phyloP scores from a whole-genome alignment of 1,140 invertebrate species.

The Hycleus phaleratus region DNA sequence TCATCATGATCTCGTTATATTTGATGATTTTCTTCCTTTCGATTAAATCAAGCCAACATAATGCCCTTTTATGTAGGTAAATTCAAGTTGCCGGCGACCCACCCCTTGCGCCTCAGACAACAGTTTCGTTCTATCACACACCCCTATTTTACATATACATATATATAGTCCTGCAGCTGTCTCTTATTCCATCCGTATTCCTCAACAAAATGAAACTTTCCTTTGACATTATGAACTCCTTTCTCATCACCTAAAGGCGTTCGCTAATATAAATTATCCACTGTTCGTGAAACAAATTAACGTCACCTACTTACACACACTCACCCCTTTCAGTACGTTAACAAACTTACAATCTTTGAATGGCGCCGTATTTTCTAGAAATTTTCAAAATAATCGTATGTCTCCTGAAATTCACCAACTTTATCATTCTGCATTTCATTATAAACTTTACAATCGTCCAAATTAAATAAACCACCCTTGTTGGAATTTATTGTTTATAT shows the following conservation, averaged over 20 bases:
- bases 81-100: too few species aligned
- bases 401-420: conserved; percentile 25
- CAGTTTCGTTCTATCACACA: too few species aligned
- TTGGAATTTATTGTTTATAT: conserved; percentile 7
- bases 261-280: conserved; percentile 38
- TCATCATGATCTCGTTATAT: too few species aligned
- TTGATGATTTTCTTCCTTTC: too few species aligned
- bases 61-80: too few species aligned
- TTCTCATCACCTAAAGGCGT: conserved; percentile 35
- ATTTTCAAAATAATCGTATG: neutral
- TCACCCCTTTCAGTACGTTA: neutral
- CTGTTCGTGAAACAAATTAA: conserved; percentile 35
- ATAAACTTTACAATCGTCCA: conserved; percentile 21
- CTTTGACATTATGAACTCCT: conserved; percentile 39
- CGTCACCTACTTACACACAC: neutral
- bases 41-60: too few species aligned
- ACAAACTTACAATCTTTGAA: neutral
- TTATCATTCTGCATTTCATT: conserved; percentile 39
- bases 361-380: neutral
- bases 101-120: too few species aligned
- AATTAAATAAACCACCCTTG: neutral
- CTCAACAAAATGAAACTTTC: conserved; percentile 36
- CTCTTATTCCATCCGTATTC: conserved; percentile 11
- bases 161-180: neutral
- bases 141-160: too few species aligned